Conservation (phyloP, 2,888 invertebrate genomes). For the Hemaris fuciformis region DNA sequence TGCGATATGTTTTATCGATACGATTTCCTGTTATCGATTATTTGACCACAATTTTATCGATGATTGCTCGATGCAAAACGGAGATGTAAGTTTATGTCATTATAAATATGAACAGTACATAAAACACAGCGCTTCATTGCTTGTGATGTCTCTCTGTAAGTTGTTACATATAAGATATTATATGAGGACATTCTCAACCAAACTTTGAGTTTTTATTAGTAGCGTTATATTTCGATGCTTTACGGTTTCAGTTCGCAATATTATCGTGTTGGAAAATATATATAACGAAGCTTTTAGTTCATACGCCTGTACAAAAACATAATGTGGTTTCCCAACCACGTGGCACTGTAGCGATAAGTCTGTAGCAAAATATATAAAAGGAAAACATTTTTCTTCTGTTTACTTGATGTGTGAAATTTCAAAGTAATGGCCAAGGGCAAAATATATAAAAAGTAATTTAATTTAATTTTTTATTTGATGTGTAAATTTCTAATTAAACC, state of each 20-base stretch:
- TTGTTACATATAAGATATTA: conserved; percentile 71
- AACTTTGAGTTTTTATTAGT: conserved; percentile 40
- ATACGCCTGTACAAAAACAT: neutral
- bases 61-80: neutral
- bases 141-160: conserved; percentile 64
- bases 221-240: neutral
- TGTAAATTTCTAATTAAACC: too few relatives aligned
- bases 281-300: neutral
- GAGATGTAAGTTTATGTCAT: neutral
- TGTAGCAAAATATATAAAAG: neutral
- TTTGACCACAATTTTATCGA: neutral
- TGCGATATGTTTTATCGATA: neutral
- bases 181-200: conserved; percentile 69
- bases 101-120: conserved; percentile 17
- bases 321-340: neutral
- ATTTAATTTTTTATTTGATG: too few relatives aligned
- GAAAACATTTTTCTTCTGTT: neutral
- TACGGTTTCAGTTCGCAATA: neutral
- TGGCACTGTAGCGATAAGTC: neutral
- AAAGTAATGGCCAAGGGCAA: too few relatives aligned
- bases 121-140: conserved; percentile 43
- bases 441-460: too few relatives aligned
- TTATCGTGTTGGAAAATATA: neutral
- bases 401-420: too few relatives aligned
- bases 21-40: neutral